Base-by-base conservation (phyloP, 2,797 vertebrate species). In the Hoplostethus atlanticus region DNA sequence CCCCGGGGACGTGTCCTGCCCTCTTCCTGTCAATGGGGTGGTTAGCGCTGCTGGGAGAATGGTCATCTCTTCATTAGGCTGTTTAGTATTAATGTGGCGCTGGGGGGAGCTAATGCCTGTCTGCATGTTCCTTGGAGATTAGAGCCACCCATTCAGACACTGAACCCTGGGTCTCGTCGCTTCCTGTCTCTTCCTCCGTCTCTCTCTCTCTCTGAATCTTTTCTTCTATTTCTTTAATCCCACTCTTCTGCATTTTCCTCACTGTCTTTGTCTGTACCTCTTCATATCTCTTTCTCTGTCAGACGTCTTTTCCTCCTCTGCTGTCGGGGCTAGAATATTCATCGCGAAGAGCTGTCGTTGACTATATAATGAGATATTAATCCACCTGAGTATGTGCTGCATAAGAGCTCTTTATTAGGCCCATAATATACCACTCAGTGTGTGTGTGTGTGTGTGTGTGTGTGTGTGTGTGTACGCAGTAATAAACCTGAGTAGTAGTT, bases 331-430 rank as follows among this genome's bases (percentile, higher is more conserved):
- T 71, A 59, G 73, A 84, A 84, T 81, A 87, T 84, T 84, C 71
- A 81, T 76, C 0, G 13, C 65, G 79, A 80, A 84, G 77, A 68
- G 73, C 78, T 76, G 81, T 65, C 61, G 6, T 71, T 68, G 79
- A 79, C 87, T 84, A 63, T 82, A 68, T 85, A 89, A 92, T 91
- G 83, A 91, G 81, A 88, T 87, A 91, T 89, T 88, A 86, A 89
- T 89, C 82, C 65, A 68, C 62, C 64, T 15, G 51, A 86, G 81
- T 72, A 71, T 71, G 78, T 86, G 84, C 75, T 10, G 77, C 87
- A 89, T 85, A 85, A 88, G 86, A 83, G 89, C 87, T 84, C 80
- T 87, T 91, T 81, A 91, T 92, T 91, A 91, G 73, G 50, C 54
- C 66, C 63, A 74, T 91, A 85, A 87, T 79, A 77, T 65, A 77